Conservation (phyloP, 2,797 vertebrate genomes). For the Arnoldichthys spilopterus region DNA sequence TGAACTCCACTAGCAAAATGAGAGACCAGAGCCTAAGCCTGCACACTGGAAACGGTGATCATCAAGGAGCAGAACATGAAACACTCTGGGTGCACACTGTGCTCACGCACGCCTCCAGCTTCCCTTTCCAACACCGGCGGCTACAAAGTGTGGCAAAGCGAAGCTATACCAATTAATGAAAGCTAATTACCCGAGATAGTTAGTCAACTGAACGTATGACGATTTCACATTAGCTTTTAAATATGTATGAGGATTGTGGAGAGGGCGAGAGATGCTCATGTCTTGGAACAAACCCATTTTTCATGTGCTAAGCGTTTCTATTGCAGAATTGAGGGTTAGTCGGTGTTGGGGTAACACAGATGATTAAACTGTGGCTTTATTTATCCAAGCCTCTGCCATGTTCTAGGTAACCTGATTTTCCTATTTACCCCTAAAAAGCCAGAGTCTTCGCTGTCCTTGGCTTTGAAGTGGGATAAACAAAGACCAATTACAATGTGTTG, state of each 20-base stretch:
- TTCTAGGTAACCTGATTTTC: neutral
- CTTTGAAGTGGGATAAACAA: conserved; percentile 44
- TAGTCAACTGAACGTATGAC: conserved; percentile 48
- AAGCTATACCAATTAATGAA: conserved; percentile 28
- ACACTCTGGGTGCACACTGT: conserved; percentile 4
- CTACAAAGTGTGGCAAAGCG: conserved; percentile 6
- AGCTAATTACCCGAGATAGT: conserved; percentile 42
- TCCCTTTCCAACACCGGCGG: conserved; percentile 2
- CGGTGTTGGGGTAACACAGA: neutral
- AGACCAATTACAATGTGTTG: conserved; percentile 11
- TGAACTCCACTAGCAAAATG: neutral
- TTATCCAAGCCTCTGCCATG: conserved; percentile 14
- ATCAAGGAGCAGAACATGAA: conserved; percentile 26
- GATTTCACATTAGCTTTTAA: conserved; percentile 51
- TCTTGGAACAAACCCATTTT: conserved; percentile 11
- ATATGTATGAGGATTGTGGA: conserved; percentile 48
- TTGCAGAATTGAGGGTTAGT: neutral
- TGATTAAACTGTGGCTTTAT: conserved; percentile 10
- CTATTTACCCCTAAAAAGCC: neutral
- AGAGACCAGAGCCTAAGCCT: neutral
- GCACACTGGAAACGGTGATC: neutral
- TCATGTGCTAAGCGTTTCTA: conserved; percentile 9
- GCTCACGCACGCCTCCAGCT: neutral
- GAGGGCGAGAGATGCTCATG: conserved; percentile 18
- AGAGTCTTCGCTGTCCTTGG: neutral